Evolutionary conservation across 2,113 vertebrate genomes (phyloP).

Genomic region (Camelus bactrianus): DNA sequence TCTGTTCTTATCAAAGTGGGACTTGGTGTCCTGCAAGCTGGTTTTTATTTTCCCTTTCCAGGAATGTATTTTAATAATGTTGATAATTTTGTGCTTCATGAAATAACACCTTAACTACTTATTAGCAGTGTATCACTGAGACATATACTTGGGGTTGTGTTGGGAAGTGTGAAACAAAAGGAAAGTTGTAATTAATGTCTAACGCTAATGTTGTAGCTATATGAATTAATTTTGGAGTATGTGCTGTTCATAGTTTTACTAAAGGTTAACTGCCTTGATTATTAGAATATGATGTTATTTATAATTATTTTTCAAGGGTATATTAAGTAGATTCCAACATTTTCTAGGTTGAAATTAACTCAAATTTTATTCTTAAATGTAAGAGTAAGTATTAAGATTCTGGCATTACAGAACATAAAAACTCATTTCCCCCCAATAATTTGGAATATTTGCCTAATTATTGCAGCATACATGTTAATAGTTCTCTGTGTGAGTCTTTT

Average conservation of each 20-base stretch:
- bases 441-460: constrained; percentile 4
- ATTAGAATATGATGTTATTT: constrained; percentile 43
- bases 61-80: constrained; percentile 39
- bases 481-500: neutral
- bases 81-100: neutral
- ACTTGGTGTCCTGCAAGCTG: neutral
- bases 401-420: neutral
- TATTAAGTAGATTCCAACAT: neutral
- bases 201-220: neutral
- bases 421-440: neutral
- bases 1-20: neutral
- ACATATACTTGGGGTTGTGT: neutral
- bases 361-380: constrained; percentile 27
- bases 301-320: constrained; percentile 19
- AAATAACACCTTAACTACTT: constrained; percentile 17
- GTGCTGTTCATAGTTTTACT: constrained; percentile 36
- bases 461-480: neutral
- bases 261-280: constrained; percentile 6
- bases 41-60: neutral
- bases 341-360: constrained; percentile 51
- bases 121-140: neutral
- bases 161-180: constrained; percentile 25
- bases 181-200: neutral
- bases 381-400: constrained; percentile 42
- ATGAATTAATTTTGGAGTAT: constrained; percentile 1